A percentile compares a stretch with the other conserved stretches of the same genome.
These are phyloP conservation scores for Drosophila orena DNA, from an alignment of 1,140 invertebrate species.

Conservation along the genomic window DNA sequence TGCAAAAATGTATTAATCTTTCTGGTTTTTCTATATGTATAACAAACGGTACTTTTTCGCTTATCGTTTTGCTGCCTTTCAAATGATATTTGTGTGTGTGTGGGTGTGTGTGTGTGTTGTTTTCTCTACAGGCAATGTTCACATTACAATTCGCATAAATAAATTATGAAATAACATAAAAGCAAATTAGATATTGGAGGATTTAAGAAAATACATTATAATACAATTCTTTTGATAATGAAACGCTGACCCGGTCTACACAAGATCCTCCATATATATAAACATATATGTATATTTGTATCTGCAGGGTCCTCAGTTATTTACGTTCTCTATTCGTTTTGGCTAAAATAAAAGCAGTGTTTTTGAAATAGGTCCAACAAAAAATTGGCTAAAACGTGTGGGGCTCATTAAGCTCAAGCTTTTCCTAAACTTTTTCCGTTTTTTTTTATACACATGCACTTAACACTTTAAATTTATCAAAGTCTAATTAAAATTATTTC, in stretches of 20 bases:
- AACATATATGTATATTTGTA: conserved; percentile 16
- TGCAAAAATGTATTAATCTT: conserved; percentile 27
- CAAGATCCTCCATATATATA: conserved; percentile 28
- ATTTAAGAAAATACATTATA: conserved; percentile 9
- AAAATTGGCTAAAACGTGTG: conserved; percentile 41
- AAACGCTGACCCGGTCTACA: conserved; percentile 14
- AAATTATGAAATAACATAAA: conserved; percentile 11
- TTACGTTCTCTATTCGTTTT: neutral
- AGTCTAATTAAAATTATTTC: conserved; percentile 3
- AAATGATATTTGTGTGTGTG: conserved; percentile 12
- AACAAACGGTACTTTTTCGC: conserved; percentile 24
- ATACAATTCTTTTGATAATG: conserved; percentile 20
- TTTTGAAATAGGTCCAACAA: conserved; percentile 33
- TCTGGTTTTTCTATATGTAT: conserved; percentile 10
- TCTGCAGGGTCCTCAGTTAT: conserved; percentile 9
- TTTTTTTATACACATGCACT: conserved; percentile 25
- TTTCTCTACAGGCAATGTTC: conserved; percentile 1
- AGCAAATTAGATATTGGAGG: conserved; percentile 4
- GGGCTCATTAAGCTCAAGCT: conserved; percentile 26
- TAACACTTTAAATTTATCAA: conserved; percentile 20
- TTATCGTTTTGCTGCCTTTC: conserved; percentile 4
- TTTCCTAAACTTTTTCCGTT: conserved; percentile 16
- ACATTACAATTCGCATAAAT: conserved; percentile 1
- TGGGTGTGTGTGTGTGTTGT: neutral
- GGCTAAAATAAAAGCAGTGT: conserved; percentile 16